A percentile compares a stretch with the other conserved stretches of the same genome.
These are phyloP conservation scores for Argyrosomus regius DNA, from an alignment of 2,797 vertebrate genomes.

Conservation along the genomic window DNA sequence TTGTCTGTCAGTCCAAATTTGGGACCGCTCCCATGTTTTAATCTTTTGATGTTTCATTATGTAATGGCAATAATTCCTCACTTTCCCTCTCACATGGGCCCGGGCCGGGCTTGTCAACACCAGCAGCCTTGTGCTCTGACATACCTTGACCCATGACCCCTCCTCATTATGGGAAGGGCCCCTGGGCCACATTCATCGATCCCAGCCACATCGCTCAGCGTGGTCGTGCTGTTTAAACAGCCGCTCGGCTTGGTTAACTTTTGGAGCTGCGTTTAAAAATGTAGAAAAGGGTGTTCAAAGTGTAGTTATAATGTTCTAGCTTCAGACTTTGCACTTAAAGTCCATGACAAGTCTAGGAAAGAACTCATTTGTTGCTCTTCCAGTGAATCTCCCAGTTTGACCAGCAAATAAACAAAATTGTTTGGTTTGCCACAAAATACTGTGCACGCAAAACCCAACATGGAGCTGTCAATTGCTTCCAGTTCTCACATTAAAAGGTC, in stretches of 20 bases:
- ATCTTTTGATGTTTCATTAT: conserved; percentile 28
- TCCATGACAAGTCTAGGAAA: not conserved
- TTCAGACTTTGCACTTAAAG: not conserved
- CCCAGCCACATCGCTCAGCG: conserved; percentile 33
- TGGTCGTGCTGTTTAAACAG: conserved; percentile 61
- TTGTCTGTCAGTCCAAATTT: conserved; percentile 9
- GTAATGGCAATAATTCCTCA: conserved; percentile 34
- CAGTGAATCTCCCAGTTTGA: not conserved
- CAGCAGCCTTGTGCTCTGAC: conserved; percentile 58
- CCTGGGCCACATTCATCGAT: conserved; percentile 64
- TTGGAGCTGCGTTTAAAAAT: conserved; percentile 13
- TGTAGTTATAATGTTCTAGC: not conserved
- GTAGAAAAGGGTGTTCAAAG: not conserved
- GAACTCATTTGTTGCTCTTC: not conserved
- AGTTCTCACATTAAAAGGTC: conserved; percentile 17
- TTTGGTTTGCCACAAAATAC: conserved; percentile 18
- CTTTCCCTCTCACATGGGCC: conserved; percentile 26
- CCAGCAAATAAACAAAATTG: conserved; percentile 8
- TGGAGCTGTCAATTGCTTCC: not conserved
- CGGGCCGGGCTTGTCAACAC: conserved; percentile 51
- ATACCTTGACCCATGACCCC: conserved; percentile 63
- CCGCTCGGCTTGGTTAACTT: conserved; percentile 42
- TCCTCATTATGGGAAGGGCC: conserved; percentile 60
- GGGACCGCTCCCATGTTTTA: not conserved
- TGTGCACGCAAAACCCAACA: conserved; percentile 1